A percentile compares a stretch with the other conserved stretches of the same genome.
Evolutionary conservation across 2,113 vertebrate species (phyloP).

Genomic region (Pampusana beccarii): DNA sequence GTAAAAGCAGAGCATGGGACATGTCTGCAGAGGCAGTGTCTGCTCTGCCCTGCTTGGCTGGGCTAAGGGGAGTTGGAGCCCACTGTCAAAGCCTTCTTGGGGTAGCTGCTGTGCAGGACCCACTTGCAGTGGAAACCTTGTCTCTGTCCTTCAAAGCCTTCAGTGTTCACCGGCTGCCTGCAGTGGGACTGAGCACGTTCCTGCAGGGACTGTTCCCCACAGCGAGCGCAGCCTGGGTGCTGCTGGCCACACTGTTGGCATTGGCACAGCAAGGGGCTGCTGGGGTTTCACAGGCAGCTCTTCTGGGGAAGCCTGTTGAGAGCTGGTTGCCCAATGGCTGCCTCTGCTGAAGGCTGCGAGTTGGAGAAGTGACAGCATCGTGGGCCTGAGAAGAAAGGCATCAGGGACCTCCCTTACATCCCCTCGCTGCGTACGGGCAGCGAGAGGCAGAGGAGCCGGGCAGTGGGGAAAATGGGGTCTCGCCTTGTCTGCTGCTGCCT

Average conservation of each 20-base stretch:
- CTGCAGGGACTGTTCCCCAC: neutral
- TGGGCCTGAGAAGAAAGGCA: neutral
- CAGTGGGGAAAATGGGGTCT: neutral
- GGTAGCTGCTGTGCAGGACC: neutral
- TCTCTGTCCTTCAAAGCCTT: neutral
- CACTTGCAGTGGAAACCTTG: neutral
- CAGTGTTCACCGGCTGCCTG: rapidly evolving
- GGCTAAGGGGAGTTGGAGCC: neutral
- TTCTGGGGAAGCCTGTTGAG: neutral
- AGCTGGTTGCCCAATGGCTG: neutral
- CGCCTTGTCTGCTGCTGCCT: neutral
- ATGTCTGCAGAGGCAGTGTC: neutral
- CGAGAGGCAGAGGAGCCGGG: neutral
- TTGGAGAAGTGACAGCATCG: neutral
- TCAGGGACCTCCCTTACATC: neutral
- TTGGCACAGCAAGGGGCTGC: neutral
- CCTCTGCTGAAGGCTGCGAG: neutral
- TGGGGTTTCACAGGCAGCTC: neutral
- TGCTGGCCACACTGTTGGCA: neutral
- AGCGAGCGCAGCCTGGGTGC: neutral
- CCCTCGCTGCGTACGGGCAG: neutral
- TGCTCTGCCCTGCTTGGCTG: neutral
- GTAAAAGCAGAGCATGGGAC: neutral
- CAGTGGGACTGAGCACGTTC: neutral
- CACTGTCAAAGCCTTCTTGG: neutral